These are phyloP conservation scores for Phoxinus phoxinus DNA, from an alignment of 2,113 vertebrate species.

Conservation along the genomic window DNA sequence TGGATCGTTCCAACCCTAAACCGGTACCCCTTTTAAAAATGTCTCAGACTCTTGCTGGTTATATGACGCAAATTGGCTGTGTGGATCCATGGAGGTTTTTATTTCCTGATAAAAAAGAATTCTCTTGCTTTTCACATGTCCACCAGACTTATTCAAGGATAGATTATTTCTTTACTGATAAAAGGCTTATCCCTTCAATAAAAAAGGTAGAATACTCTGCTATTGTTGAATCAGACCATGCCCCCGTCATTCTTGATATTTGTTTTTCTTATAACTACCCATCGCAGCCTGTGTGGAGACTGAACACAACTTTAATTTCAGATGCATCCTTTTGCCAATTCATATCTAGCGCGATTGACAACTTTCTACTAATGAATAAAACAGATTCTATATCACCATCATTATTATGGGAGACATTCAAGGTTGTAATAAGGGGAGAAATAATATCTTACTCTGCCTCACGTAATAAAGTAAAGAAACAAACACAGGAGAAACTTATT, in stretches of 20 bases:
- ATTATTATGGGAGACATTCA: not conserved
- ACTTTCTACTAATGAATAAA: not conserved
- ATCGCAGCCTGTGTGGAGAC: not conserved
- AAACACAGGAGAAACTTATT: not conserved
- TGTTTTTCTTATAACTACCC: no score
- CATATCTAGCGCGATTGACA: not conserved
- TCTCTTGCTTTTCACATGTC: no score
- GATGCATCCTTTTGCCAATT: not conserved
- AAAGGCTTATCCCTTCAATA: not conserved
- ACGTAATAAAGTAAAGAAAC: not conserved
- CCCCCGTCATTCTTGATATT: not conserved
- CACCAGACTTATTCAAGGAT: no score
- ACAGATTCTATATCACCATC: not conserved
- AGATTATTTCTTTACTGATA: not conserved
- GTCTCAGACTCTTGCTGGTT: no score
- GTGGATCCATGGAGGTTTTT: constrained; percentile 2
- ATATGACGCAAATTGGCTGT: not conserved
- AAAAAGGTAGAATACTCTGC: not conserved
- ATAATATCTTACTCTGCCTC: not conserved
- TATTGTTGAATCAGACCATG: not conserved
- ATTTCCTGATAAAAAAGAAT: not conserved
- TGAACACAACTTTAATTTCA: not conserved
- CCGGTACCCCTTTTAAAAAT: no score
- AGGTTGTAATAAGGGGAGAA: constrained; percentile 2
- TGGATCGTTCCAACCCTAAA: no score